Conservation (phyloP, 2,888 invertebrate species). For the Therioaphis trifolii region DNA sequence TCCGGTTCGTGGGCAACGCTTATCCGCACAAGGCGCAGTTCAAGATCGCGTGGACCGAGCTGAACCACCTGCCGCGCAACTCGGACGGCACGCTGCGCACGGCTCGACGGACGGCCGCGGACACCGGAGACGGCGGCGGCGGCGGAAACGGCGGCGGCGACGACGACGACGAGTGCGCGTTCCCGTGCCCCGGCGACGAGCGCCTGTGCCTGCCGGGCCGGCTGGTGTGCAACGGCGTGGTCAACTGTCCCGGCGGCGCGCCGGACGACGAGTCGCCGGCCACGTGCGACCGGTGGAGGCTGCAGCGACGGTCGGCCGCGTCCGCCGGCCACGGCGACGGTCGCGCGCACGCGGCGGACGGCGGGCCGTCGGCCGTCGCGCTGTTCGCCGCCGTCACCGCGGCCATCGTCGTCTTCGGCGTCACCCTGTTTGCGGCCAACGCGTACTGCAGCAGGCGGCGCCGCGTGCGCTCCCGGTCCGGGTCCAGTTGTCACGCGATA, state of each 20-base stretch:
- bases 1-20: conserved; percentile 74
- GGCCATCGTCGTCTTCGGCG: conserved; percentile 28
- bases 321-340: neutral
- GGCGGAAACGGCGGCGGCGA: no score
- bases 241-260: conserved; percentile 79
- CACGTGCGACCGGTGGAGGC: conserved; percentile 20
- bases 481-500: neutral
- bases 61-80: conserved; percentile 86
- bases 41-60: conserved; percentile 90
- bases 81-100: conserved; percentile 76
- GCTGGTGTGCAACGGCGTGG: conserved; percentile 86
- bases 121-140: conserved; percentile 69
- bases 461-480: neutral
- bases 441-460: conserved; percentile 13
- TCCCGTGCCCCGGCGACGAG: conserved; percentile 82
- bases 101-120: neutral
- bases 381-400: conserved; percentile 36
- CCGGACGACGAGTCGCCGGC: conserved; percentile 34
- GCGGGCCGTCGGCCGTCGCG: conserved; percentile 10
- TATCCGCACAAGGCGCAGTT: conserved; percentile 85
- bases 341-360: neutral
- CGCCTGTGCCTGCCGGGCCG: conserved; percentile 85
- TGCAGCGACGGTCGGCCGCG: neutral
- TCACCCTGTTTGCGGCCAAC: conserved; percentile 22
- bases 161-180: conserved; percentile 78